phyloP scores from a whole-genome alignment of 2,888 invertebrate species.

The Ornithoptera priamus region DNA sequence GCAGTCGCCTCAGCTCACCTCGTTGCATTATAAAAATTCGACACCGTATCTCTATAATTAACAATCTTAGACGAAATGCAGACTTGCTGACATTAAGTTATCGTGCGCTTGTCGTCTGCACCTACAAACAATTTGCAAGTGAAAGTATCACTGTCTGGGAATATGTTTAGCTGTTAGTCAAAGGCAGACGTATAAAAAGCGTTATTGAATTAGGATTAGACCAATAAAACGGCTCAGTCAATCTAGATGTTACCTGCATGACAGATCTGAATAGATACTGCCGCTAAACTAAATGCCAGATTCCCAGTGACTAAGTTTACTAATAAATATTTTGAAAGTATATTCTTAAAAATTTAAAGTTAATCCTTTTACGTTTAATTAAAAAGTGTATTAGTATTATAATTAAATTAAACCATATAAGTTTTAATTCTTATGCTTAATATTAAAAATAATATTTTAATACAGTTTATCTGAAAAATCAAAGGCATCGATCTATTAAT shows the following conservation, averaged over 20 bases:
- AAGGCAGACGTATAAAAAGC: slow-evolving; percentile 64
- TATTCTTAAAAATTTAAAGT: slow-evolving; percentile 39
- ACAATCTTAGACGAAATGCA: slow-evolving; percentile 55
- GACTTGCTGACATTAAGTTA: slow-evolving; percentile 72
- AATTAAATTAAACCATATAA: too few species aligned
- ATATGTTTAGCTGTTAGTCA: slow-evolving; percentile 48
- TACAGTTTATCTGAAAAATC: too few species aligned
- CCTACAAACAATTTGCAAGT: slow-evolving; percentile 67
- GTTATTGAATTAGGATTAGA: slow-evolving; percentile 74
- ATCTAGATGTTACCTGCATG: slow-evolving; percentile 74
- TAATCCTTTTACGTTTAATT: slow-evolving; percentile 35
- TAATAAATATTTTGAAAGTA: slow-evolving; percentile 38
- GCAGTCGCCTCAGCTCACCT: slow-evolving; percentile 48
- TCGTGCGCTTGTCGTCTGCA: slow-evolving; percentile 56
- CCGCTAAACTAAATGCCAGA: slow-evolving; percentile 73
- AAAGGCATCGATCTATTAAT: too few species aligned
- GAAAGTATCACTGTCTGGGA: slow-evolving; percentile 63
- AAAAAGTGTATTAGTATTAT: background rate
- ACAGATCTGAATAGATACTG: slow-evolving; percentile 71
- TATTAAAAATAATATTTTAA: too few species aligned
- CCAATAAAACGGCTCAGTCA: slow-evolving; percentile 70
- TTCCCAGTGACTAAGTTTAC: slow-evolving; percentile 69
- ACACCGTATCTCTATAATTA: slow-evolving; percentile 50
- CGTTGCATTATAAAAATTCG: slow-evolving; percentile 40
- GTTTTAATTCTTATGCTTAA: too few species aligned